These are phyloP conservation scores for Drosophila kambysellisi DNA, from an alignment of 2,888 invertebrate species.

Conservation along the genomic window DNA sequence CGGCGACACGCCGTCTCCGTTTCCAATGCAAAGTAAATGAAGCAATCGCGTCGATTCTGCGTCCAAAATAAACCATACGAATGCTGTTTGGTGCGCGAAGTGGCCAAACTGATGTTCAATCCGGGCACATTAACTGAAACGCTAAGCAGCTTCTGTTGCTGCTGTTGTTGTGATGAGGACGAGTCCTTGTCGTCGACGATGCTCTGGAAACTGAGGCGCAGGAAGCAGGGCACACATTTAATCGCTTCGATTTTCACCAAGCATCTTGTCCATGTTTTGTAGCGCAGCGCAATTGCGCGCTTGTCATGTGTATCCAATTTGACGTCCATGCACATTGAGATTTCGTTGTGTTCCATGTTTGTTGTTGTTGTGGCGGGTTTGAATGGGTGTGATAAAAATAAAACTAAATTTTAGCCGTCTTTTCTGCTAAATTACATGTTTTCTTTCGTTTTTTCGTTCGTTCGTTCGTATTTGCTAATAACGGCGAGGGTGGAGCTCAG, in stretches of 20 bases:
- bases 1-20: constrained; percentile 82
- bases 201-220: constrained; percentile 82
- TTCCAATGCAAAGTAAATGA: constrained; percentile 84
- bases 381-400: constrained; percentile 46
- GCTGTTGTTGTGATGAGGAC: constrained; percentile 16
- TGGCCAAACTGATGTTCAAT: constrained; percentile 82
- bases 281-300: constrained; percentile 81
- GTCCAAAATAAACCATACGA: constrained; percentile 85
- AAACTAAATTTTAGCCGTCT: constrained; percentile 29
- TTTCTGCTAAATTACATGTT: constrained; percentile 55
- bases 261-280: constrained; percentile 84
- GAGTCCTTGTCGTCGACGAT: constrained; percentile 20
- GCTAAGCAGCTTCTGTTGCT: constrained; percentile 52
- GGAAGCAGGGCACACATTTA: constrained; percentile 85
- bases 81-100: constrained; percentile 83
- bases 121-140: constrained; percentile 85
- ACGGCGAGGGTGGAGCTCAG: constrained; percentile 57
- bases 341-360: constrained; percentile 84
- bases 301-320: constrained; percentile 84
- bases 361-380: constrained; percentile 12
- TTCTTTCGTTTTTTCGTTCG: constrained; percentile 44
- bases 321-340: constrained; percentile 84
- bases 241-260: constrained; percentile 85
- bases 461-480: constrained; percentile 33
- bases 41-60: constrained; percentile 84